Evolutionary conservation across 2,888 invertebrate species (phyloP).

Genomic region (Achlya flavicornis): DNA sequence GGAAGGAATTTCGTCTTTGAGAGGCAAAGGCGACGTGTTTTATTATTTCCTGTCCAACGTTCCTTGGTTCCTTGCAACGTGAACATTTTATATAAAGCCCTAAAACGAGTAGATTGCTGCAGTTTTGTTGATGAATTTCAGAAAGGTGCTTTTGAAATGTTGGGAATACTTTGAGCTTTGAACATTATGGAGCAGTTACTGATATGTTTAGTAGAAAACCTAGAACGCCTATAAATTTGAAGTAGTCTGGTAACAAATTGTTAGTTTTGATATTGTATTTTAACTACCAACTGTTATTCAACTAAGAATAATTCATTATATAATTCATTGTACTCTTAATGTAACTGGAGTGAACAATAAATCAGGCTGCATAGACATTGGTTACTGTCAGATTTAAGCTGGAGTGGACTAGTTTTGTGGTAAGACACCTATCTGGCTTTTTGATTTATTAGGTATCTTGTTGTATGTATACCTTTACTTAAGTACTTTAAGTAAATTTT

Average conservation of each 20-base stretch:
- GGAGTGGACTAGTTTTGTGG: background rate
- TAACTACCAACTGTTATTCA: too few species aligned
- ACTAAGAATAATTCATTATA: too few species aligned
- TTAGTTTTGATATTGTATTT: too few species aligned
- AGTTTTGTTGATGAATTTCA: conserved; percentile 14
- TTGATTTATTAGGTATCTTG: background rate
- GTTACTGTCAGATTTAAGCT: background rate
- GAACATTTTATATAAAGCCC: conserved; percentile 1
- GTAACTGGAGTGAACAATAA: background rate
- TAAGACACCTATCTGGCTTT: background rate
- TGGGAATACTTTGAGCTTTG: background rate
- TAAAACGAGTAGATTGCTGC: conserved; percentile 22
- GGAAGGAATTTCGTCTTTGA: conserved; percentile 31
- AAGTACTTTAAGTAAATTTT: too few species aligned
- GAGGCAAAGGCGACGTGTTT: conserved; percentile 34
- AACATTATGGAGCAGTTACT: too few species aligned
- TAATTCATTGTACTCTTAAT: background rate
- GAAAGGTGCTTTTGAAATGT: conserved; percentile 14
- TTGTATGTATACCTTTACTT: too few species aligned
- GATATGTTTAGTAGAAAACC: too few species aligned
- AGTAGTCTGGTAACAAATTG: too few species aligned
- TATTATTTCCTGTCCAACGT: conserved; percentile 46
- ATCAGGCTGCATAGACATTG: background rate
- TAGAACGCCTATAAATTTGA: too few species aligned
- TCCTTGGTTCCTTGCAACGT: conserved; percentile 23